A percentile compares a stretch with the other conserved stretches of the same genome.
phyloP scores from a whole-genome alignment of 2,888 invertebrate species.

The Listrodromus nycthemerus region DNA sequence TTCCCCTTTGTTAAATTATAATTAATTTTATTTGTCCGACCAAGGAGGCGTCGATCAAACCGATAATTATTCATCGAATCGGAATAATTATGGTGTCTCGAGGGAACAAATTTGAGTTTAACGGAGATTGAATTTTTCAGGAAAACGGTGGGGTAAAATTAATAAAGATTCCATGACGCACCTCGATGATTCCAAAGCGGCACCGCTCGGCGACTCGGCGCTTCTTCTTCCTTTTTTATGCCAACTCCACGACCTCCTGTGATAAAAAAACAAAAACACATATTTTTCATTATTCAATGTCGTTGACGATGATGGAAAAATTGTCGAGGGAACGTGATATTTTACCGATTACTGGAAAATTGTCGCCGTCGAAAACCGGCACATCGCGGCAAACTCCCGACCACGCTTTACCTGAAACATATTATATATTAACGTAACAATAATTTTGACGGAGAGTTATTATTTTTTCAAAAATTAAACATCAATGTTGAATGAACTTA shows the following conservation, averaged over 20 bases:
- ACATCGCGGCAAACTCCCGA: conserved; percentile 50
- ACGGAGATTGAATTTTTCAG: neutral
- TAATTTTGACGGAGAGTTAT: conserved; percentile 31
- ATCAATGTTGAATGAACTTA: conserved; percentile 55
- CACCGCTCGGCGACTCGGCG: neutral
- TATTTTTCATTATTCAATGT: neutral
- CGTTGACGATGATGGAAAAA: neutral
- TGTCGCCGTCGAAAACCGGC: conserved; percentile 44
- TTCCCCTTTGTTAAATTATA: neutral
- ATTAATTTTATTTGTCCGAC: neutral
- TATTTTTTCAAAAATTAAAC: neutral
- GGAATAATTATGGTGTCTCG: neutral
- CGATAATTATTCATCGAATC: too few relatives aligned
- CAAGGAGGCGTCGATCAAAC: too few relatives aligned
- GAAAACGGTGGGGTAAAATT: neutral
- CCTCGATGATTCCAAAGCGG: conserved; percentile 53
- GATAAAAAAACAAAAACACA: neutral
- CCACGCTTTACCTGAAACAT: conserved; percentile 53
- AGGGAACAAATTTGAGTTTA: neutral
- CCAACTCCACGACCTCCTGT: conserved; percentile 56
- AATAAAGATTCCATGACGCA: neutral
- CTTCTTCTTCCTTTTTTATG: neutral
- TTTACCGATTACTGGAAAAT: conserved; percentile 73
- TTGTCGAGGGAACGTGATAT: neutral
- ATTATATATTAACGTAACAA: conserved; percentile 14